phyloP scores from a whole-genome alignment of 2,797 vertebrate species.

The Orientallactaga sibirica region DNA sequence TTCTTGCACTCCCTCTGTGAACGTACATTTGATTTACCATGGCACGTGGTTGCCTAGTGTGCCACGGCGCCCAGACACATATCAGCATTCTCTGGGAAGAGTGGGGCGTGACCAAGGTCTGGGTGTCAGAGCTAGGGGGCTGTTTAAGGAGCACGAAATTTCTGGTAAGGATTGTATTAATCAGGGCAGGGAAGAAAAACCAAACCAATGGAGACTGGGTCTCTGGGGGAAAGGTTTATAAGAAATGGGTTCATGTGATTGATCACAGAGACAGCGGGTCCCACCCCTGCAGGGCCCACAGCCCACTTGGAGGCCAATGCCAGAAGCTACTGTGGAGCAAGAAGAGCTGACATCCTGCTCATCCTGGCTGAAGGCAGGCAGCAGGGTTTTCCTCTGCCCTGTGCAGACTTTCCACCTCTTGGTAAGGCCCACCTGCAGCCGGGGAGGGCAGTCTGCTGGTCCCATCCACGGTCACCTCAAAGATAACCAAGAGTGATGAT shows the following conservation, averaged over 20 bases:
- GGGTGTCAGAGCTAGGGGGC: background rate
- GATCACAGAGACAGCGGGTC: too few species aligned
- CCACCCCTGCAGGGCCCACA: background rate
- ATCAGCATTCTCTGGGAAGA: background rate
- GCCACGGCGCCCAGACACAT: too few species aligned
- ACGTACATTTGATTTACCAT: background rate
- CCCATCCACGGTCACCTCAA: background rate
- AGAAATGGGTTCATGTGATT: too few species aligned
- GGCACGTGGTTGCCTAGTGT: background rate
- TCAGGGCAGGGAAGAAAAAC: background rate
- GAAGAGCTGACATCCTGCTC: rapidly evolving
- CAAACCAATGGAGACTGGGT: background rate
- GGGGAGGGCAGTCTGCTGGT: background rate
- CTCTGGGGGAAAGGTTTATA: background rate
- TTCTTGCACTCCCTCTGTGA: background rate
- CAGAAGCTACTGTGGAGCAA: too few species aligned
- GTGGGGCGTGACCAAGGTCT: background rate
- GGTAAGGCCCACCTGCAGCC: rapidly evolving
- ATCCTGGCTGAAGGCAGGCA: background rate
- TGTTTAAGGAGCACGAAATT: background rate
- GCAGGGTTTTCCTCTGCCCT: background rate
- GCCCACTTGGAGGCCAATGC: background rate
- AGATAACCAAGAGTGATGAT: background rate
- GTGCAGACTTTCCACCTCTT: background rate
- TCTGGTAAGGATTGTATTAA: too few species aligned